These are phyloP conservation scores for Protosalanx chinensis DNA, from an alignment of 2,797 vertebrate genomes.

Conservation along the genomic window DNA sequence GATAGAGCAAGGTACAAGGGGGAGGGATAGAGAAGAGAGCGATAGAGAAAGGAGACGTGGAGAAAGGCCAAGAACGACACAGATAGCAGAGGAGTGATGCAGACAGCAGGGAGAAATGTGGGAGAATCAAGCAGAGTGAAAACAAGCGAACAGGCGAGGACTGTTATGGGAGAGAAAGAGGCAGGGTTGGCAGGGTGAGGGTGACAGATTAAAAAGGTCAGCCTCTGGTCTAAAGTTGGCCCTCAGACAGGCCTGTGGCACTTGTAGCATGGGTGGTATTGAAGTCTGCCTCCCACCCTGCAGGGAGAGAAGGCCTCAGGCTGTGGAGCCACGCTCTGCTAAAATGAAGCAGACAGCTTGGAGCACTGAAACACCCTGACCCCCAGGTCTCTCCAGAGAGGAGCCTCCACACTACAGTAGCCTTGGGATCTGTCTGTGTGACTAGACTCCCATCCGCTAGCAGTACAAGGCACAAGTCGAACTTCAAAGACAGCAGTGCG, in stretches of 20 bases:
- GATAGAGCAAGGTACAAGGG: not conserved
- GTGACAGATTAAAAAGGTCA: not conserved
- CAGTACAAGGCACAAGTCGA: not conserved
- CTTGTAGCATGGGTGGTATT: no score
- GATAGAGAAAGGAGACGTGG: not conserved
- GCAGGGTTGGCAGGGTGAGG: no score
- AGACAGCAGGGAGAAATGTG: not conserved
- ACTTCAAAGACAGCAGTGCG: not conserved
- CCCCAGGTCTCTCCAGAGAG: slow-evolving; percentile 3
- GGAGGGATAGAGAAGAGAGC: not conserved
- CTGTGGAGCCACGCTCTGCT: slow-evolving; percentile 15
- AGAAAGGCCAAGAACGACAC: not conserved
- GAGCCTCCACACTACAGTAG: not conserved
- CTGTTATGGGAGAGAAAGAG: not conserved
- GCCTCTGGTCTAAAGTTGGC: no score
- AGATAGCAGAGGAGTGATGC: not conserved
- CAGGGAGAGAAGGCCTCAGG: not conserved
- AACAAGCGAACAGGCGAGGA: slow-evolving; percentile 2
- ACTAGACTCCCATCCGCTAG: not conserved
- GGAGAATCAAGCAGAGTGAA: not conserved
- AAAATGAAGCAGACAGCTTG: slow-evolving; percentile 27
- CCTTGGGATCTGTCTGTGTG: not conserved
- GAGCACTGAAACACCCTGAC: slow-evolving; percentile 1
- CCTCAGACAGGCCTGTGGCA: no score
- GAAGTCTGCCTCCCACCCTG: not conserved